phyloP scores from a whole-genome alignment of 2,888 invertebrate species.

The Octonoba sinensis region DNA sequence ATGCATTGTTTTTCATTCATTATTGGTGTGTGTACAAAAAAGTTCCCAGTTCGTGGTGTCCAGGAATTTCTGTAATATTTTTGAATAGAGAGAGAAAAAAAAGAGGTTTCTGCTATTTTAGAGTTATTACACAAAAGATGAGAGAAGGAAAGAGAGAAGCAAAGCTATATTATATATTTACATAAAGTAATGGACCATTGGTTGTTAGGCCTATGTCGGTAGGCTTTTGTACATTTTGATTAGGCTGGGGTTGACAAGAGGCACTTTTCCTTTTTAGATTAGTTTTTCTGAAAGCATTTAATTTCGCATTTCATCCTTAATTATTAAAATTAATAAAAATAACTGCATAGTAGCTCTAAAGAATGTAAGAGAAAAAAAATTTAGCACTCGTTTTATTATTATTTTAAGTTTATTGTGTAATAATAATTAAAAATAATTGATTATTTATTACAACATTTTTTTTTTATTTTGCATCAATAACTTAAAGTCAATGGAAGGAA shows the following conservation, averaged over 20 bases:
- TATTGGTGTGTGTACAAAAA: constrained; percentile 46
- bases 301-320: too few relatives aligned
- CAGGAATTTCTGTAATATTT: constrained; percentile 58
- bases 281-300: too few relatives aligned
- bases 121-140: constrained; percentile 18
- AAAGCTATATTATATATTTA: constrained; percentile 46
- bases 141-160: constrained; percentile 32
- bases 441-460: too few relatives aligned
- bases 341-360: too few relatives aligned
- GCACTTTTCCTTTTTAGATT: not conserved
- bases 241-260: constrained; percentile 23
- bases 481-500: too few relatives aligned
- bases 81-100: constrained; percentile 23
- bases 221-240: constrained; percentile 10
- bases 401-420: too few relatives aligned
- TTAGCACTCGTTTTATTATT: too few relatives aligned
- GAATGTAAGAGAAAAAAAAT: too few relatives aligned
- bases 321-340: too few relatives aligned
- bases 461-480: too few relatives aligned
- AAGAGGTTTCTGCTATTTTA: constrained; percentile 50
- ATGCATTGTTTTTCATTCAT: constrained; percentile 38
- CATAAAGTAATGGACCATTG: constrained; percentile 31
- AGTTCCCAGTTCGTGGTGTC: constrained; percentile 45
- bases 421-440: too few relatives aligned
- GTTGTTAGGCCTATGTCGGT: constrained; percentile 12